Evolutionary conservation across 1,140 invertebrate species (phyloP).

Genomic region (Drosophila jambulina): DNA sequence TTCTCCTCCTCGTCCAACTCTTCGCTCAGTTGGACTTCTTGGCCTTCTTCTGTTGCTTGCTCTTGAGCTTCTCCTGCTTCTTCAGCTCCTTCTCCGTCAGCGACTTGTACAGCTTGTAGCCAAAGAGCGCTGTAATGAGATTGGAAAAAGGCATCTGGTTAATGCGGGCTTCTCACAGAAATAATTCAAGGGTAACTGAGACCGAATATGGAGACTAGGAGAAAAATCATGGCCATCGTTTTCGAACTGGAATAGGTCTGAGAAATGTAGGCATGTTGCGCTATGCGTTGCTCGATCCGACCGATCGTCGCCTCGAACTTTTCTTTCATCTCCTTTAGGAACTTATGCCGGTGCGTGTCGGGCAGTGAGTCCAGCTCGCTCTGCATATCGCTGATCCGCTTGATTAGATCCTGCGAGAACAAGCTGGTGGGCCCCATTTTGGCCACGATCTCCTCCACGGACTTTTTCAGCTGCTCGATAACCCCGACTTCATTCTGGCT

Average conservation of each 20-base stretch:
- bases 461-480: constrained; percentile 65
- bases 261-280: constrained; percentile 68
- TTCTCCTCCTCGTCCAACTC: neutral
- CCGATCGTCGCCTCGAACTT: constrained; percentile 67
- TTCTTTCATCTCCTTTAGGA: constrained; percentile 71
- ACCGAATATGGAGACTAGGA: constrained; percentile 77
- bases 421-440: constrained; percentile 71
- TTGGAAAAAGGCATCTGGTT: constrained; percentile 8
- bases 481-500: constrained; percentile 45
- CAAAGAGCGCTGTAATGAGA: constrained; percentile 91
- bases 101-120: constrained; percentile 92
- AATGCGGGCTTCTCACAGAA: constrained; percentile 1
- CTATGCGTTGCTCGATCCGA: constrained; percentile 60
- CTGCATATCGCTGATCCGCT: constrained; percentile 64
- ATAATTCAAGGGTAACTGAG: constrained; percentile 13
- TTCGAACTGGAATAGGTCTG: constrained; percentile 72
- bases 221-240: constrained; percentile 66
- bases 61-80: constrained; percentile 88
- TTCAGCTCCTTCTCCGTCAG: constrained; percentile 90
- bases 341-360: constrained; percentile 55
- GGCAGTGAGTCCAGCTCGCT: constrained; percentile 65
- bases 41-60: constrained; percentile 79
- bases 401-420: constrained; percentile 68
- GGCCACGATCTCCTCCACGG: constrained; percentile 67
- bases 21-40: constrained; percentile 76